A percentile compares a stretch with the other conserved stretches of the same genome.
phyloP scores from a whole-genome alignment of 2,888 invertebrate species.

The Lepidochrysops patricia region DNA sequence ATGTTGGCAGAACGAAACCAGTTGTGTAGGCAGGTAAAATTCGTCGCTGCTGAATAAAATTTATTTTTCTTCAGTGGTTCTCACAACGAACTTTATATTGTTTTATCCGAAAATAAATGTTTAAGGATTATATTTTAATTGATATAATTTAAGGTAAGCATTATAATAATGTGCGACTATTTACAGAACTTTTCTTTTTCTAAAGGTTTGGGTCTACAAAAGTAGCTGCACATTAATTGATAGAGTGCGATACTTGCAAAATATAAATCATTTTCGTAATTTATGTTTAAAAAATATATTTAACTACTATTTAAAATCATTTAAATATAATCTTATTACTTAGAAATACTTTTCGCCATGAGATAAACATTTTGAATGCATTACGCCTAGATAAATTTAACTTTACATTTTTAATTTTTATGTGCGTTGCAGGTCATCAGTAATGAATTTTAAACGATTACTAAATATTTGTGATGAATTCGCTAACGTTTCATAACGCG shows the following conservation, averaged over 20 bases:
- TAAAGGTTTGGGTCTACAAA: conserved; percentile 68
- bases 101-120: conserved; percentile 40
- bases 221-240: conserved; percentile 68
- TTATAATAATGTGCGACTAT: conserved; percentile 43
- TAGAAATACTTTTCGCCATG: conserved; percentile 21
- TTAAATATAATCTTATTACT: conserved; percentile 15
- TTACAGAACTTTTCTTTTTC: conserved; percentile 63
- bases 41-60: conserved; percentile 52
- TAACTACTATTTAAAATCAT: conserved; percentile 14
- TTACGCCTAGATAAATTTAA: conserved; percentile 35
- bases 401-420: conserved; percentile 60
- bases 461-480: conserved; percentile 56
- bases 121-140: conserved; percentile 34
- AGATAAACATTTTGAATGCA: conserved; percentile 20
- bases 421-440: conserved; percentile 58
- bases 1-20: conserved; percentile 70
- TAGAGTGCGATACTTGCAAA: conserved; percentile 61
- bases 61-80: conserved; percentile 63
- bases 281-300: conserved; percentile 14
- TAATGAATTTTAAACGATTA: conserved; percentile 57
- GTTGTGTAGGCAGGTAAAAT: conserved; percentile 69
- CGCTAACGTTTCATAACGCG: conserved; percentile 43
- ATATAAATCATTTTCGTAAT: conserved; percentile 42
- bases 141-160: conserved; percentile 44
- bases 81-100: conserved; percentile 42